Evolutionary conservation across 1,140 invertebrate species (phyloP), one percentile per base, ranked within the genome.

Genomic region (Euura saliciscinereae): DNA sequence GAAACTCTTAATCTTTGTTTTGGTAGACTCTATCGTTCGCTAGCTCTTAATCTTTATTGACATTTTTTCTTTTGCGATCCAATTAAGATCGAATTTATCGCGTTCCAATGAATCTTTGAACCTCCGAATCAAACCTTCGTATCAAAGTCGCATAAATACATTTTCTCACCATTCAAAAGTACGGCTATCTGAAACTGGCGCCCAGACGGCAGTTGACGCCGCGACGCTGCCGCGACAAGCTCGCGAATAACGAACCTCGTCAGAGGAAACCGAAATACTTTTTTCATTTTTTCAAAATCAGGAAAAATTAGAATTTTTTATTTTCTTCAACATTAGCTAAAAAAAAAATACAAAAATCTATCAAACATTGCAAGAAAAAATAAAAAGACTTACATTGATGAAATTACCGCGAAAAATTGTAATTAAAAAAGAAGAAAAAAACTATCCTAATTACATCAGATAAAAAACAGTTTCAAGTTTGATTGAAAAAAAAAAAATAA

Each of bases 151-250:
- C 28, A 28, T 28, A 28, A 28, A 28, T 28, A 28, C 28, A 28
- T 28, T 28, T 28, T 28, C 28, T 28, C 28, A 28, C 28, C 28
- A 28, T 28, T 28, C 28, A 28, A 28, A 28, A 28, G 28, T 28
- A 28, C 28, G 1, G 28, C 28, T 28, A 28, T 51, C 43, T 65
- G 51, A 44, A 66, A 44, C 44, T 64, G 43, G 44, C 66, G 46
- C 70, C 13, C 45, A 71, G 44, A 43, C 68, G 45, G 43, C 82
- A 83, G 82, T 83, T 75, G 78, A 82, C 79, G 82, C 78, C 79
- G 79, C 79, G 81, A 82, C 81, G 79, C 77, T 72, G 79, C 69
- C 73, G 75, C 74, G 70, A 74, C 45, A 78, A 74, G 71, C 67
- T 66, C 71, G 45, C 68, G 44, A 69, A 45, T n/a, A 44, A n/a